Conservation (phyloP, 2,797 vertebrate species). For the Scarus forsteni region DNA sequence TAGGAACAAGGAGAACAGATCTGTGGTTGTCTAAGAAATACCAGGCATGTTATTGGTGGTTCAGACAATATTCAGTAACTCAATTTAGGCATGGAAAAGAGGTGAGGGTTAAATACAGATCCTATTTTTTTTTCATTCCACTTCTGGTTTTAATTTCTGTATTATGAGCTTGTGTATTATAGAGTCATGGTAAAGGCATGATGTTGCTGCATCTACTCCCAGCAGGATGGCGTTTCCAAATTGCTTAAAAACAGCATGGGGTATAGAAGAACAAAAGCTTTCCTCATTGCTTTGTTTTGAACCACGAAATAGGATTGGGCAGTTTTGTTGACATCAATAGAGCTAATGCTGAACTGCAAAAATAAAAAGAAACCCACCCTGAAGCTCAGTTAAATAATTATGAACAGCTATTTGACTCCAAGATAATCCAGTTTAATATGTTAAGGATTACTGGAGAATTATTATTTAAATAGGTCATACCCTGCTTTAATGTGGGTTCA, state of each 20-base stretch:
- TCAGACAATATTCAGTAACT: constrained; percentile 16
- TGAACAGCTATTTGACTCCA: no score
- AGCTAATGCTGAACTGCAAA: no score
- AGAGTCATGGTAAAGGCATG: neutral
- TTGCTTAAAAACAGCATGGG: neutral
- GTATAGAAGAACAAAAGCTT: neutral
- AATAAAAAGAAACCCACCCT: no score
- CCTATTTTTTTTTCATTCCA: neutral
- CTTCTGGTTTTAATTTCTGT: constrained; percentile 10
- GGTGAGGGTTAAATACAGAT: constrained; percentile 11
- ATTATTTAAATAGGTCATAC: no score
- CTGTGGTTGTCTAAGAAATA: constrained; percentile 24
- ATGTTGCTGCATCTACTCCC: neutral
- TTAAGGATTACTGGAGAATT: no score
- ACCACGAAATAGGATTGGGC: no score
- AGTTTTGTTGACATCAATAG: no score
- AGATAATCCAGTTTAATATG: no score
- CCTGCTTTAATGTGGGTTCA: no score
- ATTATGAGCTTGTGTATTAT: neutral
- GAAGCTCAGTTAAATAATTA: no score
- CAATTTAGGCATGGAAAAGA: constrained; percentile 13
- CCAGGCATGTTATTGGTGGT: constrained; percentile 9
- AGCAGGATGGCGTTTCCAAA: neutral
- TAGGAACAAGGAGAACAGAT: constrained; percentile 35
- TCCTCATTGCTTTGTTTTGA: no score